phyloP scores from a whole-genome alignment of 2,797 vertebrate genomes.

The Bryconaethiops microstoma region DNA sequence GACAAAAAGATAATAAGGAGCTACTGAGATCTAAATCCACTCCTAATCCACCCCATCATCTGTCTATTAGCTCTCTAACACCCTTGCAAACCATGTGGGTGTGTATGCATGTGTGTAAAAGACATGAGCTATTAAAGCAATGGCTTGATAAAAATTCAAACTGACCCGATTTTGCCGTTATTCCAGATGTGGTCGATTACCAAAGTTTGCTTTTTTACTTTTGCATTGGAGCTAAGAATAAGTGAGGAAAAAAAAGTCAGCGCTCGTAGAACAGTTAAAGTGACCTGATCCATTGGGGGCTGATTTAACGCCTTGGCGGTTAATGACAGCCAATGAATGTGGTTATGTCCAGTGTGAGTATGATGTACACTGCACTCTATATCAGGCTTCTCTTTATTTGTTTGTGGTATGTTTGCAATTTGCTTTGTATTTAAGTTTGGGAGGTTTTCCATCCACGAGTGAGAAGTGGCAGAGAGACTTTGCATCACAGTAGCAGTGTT shows the following conservation, averaged over 20 bases:
- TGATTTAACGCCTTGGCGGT: no score
- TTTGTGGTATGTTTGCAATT: no score
- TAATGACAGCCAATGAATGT: no score
- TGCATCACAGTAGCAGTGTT: no score
- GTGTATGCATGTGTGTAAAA: background rate
- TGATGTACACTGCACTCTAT: no score
- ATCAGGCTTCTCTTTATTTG: no score
- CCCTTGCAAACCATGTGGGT: background rate
- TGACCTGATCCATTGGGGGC: no score
- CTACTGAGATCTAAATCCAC: conserved; percentile 20
- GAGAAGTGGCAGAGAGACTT: background rate
- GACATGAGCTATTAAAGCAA: background rate
- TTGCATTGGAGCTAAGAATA: background rate
- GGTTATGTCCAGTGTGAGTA: no score
- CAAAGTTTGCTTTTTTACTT: background rate
- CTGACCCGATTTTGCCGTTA: background rate
- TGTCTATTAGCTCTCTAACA: background rate
- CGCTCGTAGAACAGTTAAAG: no score
- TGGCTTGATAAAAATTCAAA: background rate
- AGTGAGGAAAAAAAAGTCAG: no score
- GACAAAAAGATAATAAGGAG: conserved; percentile 34
- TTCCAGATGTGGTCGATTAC: background rate
- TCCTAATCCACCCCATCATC: background rate
- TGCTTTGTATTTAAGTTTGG: no score
- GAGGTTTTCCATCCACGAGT: background rate